Base-by-base conservation (phyloP, 2,888 invertebrate genomes). In the Pseudanteris insignis region DNA sequence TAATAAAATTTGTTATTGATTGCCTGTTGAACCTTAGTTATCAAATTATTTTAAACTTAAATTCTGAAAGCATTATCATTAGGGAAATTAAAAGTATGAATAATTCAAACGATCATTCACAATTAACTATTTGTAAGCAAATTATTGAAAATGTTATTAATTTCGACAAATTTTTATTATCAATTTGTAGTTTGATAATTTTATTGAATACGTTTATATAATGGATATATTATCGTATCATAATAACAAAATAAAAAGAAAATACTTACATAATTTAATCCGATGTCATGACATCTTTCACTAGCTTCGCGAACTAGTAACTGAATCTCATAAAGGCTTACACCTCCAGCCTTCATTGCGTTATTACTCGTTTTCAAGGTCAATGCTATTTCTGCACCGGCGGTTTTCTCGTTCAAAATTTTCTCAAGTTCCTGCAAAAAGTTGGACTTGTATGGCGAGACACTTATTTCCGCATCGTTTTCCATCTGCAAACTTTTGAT, bases 401-500 rank as follows among this genome's bases (percentile, higher is more conserved):
- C 71, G 2, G 78, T 74, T n/a, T 69, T 75, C 51, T 75, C 78
- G 18, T 75, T 81, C 21, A 85, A 70, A 44, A 84, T 79, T 41
- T 74, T 80, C 70, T 84, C 81, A 1, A 85, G 70, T 68, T 84
- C 82, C 72, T 84, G 77, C 11, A 84, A 69, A 67, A 85, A 85
- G 69, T 83, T 83, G 1, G 83, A 80, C 63, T 78, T 75, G 65
- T 83, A 85, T 1, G 83, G 81, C 0, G 82, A 79, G 8, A 84
- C 63, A 40, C 68, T 71, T 1, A 81, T 66, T 25, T 78, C 69
- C 6, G 67, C 67, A 2, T 6, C n/a, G 29, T 81, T 78, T n/a
- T 79, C 81, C 28, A 79, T 74, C 68, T 83, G 78, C n/a, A 83
- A 73, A 34, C 81, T 73, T 79, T 81, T 64, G 77, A 79, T 77